Percentiles rank a stretch among this genome's conserved stretches.
Evolutionary conservation across 2,888 invertebrate species (phyloP).

Genomic region (Octodonta nipae): DNA sequence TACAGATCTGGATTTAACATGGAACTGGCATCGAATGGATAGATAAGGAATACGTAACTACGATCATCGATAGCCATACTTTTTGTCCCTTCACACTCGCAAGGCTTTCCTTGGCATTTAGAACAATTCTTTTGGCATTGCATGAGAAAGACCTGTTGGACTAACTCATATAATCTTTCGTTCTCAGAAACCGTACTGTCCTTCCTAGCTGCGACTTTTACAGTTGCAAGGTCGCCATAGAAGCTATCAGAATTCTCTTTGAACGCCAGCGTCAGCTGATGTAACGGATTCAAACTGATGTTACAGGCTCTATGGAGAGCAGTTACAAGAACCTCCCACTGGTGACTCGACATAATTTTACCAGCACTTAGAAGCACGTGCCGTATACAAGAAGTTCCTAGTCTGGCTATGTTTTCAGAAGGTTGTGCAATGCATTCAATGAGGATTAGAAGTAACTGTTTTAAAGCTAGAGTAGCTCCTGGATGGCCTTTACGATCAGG

Average conservation of each 20-base stretch:
- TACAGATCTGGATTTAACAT: slow-evolving; percentile 63
- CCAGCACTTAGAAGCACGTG: slow-evolving; percentile 75
- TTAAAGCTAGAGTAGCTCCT: slow-evolving; percentile 63
- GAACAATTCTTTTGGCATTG: slow-evolving; percentile 30
- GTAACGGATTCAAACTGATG: slow-evolving; percentile 74
- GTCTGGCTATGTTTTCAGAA: slow-evolving; percentile 75
- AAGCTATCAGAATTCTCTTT: slow-evolving; percentile 86
- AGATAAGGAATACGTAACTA: slow-evolving; percentile 77
- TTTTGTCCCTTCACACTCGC: slow-evolving; percentile 33
- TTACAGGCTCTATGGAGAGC: slow-evolving; percentile 73
- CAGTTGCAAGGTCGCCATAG: slow-evolving; percentile 82
- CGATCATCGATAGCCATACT: slow-evolving; percentile 60
- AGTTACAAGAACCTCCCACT: slow-evolving; percentile 77
- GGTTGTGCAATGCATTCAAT: slow-evolving; percentile 85
- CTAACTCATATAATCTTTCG: slow-evolving; percentile 71
- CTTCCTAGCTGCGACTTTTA: slow-evolving; percentile 82
- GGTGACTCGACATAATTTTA: slow-evolving; percentile 62
- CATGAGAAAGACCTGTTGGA: slow-evolving; percentile 74
- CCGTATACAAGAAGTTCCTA: slow-evolving; percentile 84
- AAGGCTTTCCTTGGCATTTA: slow-evolving; percentile 31
- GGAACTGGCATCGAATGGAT: slow-evolving; percentile 59
- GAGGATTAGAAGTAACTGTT: slow-evolving; percentile 71
- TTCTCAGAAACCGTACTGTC: slow-evolving; percentile 77
- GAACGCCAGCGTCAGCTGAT: slow-evolving; percentile 80
- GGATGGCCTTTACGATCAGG: slow-evolving; percentile 31